Conservation (phyloP, 2,113 vertebrate genomes). For the Silurus glanis region DNA sequence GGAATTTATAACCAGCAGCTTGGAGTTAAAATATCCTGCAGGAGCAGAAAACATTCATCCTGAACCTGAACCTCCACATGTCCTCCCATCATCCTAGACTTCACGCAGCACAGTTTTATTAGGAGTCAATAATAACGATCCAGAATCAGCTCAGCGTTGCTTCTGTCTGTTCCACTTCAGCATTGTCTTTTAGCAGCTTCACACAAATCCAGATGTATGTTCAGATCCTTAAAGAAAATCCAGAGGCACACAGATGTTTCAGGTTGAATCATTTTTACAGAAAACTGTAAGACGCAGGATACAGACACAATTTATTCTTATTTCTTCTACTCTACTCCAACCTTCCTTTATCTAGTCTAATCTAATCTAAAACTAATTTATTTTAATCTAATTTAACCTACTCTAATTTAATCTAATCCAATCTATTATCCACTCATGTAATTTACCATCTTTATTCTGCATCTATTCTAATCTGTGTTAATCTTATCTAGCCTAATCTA, state of each 20-base stretch:
- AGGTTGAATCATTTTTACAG: neutral
- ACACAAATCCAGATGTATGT: neutral
- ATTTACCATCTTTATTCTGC: too few relatives aligned
- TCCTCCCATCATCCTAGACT: neutral
- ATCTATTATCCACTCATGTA: too few relatives aligned
- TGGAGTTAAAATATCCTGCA: neutral
- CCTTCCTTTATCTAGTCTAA: too few relatives aligned
- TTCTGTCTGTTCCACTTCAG: neutral
- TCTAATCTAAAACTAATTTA: too few relatives aligned
- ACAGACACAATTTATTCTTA: too few relatives aligned
- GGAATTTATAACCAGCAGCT: conserved; percentile 2
- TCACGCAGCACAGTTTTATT: neutral
- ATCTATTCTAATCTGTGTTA: too few relatives aligned
- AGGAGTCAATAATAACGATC: neutral
- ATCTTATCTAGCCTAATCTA: too few relatives aligned
- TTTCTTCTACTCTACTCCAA: too few relatives aligned
- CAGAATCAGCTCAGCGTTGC: neutral
- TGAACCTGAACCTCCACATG: neutral
- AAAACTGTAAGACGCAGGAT: neutral
- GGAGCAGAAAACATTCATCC: neutral
- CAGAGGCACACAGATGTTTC: neutral
- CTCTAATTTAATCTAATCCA: too few relatives aligned
- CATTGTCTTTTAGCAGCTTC: neutral
- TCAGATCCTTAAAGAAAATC: neutral
- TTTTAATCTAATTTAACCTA: too few relatives aligned